Percentiles rank a stretch among this genome's conserved stretches.
Evolutionary conservation across 2,113 vertebrate genomes (phyloP).

Genomic region (Barbus barbus): DNA sequence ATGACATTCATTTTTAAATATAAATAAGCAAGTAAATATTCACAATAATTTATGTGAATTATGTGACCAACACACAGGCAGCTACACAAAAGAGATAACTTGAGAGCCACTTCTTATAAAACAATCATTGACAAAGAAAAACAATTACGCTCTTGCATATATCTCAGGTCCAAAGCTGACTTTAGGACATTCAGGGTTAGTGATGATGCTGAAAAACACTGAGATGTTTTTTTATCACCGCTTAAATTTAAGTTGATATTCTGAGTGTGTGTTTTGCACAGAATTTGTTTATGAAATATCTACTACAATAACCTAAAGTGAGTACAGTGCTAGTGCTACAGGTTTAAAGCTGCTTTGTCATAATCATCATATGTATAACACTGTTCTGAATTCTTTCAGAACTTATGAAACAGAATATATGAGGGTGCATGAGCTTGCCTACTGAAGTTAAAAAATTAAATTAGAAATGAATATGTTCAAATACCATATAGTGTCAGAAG

Average conservation of each 20-base stretch:
- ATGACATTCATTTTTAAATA: not conserved
- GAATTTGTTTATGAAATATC: constrained; percentile 26
- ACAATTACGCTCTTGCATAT: constrained; percentile 63
- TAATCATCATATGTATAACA: constrained; percentile 10
- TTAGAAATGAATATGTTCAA: not conserved
- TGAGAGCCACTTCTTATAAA: constrained; percentile 2
- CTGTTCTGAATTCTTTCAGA: constrained; percentile 26
- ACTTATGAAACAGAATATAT: not conserved
- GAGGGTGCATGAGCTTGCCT: constrained; percentile 46
- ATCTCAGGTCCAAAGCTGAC: constrained; percentile 72
- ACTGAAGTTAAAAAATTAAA: not conserved
- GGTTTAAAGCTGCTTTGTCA: constrained; percentile 35
- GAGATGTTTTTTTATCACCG: constrained; percentile 45
- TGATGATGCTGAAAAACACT: constrained; percentile 28
- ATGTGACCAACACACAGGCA: constrained; percentile 28
- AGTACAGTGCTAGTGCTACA: constrained; percentile 52
- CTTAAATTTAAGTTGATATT: constrained; percentile 13
- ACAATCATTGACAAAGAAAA: constrained; percentile 37
- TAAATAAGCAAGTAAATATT: constrained; percentile 10
- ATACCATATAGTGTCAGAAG: not conserved
- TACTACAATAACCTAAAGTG: not conserved
- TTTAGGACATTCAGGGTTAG: constrained; percentile 62
- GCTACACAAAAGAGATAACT: constrained; percentile 34
- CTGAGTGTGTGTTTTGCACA: constrained; percentile 21
- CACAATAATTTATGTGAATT: not conserved